phyloP scores from a whole-genome alignment of 2,888 invertebrate genomes.

The Tenthredo mesomela region DNA sequence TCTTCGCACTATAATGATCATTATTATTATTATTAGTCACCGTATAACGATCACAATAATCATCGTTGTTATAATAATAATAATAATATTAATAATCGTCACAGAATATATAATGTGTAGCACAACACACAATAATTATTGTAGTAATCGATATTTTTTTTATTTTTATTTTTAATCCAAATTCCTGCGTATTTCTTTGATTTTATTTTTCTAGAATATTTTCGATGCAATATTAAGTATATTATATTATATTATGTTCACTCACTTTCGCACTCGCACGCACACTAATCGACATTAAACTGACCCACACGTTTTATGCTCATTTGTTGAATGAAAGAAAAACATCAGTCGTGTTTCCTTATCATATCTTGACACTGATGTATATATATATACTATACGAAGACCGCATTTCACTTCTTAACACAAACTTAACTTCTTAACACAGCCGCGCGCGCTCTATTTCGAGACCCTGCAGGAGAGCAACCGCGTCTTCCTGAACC shows the following conservation, averaged over 20 bases:
- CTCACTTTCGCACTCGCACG: not conserved
- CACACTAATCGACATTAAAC: not conserved
- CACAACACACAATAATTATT: conserved; percentile 2
- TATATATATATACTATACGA: not conserved
- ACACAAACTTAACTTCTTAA: not conserved
- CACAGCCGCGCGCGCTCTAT: not conserved
- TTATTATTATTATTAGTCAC: not conserved
- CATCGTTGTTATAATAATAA: not conserved
- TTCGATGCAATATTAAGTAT: not conserved
- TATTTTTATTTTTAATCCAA: too few relatives aligned
- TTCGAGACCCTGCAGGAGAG: conserved; percentile 8
- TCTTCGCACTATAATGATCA: not conserved
- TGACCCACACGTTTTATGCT: not conserved
- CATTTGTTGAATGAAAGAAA: not conserved
- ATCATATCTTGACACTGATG: not conserved
- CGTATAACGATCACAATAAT: not conserved
- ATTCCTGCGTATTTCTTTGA: too few relatives aligned
- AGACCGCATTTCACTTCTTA: not conserved
- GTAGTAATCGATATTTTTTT: not conserved
- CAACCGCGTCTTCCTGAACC: conserved; percentile 13
- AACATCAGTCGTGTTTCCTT: not conserved
- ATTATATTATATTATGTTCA: not conserved
- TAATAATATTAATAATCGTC: not conserved
- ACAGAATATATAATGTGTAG: not conserved
- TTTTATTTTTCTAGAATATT: too few relatives aligned